phyloP scores from a whole-genome alignment of 2,888 invertebrate genomes.

The Mycalesis mineus region DNA sequence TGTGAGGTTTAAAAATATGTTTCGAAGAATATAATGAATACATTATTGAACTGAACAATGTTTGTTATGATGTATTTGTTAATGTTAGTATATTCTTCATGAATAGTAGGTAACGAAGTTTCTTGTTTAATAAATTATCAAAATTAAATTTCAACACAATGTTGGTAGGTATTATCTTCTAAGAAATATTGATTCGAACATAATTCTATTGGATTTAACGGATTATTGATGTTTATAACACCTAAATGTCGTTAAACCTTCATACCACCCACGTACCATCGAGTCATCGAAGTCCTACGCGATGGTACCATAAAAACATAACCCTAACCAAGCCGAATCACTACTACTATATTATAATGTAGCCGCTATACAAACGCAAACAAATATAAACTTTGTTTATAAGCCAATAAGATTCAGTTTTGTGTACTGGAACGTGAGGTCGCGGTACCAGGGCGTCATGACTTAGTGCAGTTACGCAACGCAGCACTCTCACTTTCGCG shows the following conservation, averaged over 20 bases:
- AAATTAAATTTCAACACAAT: background rate
- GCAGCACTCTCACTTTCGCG: slow-evolving; percentile 73
- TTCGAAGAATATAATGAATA: too few species aligned
- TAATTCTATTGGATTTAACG: slow-evolving; percentile 9
- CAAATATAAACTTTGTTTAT: slow-evolving; percentile 2
- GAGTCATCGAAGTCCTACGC: slow-evolving; percentile 32
- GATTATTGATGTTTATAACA: slow-evolving; percentile 12
- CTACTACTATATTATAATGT: background rate
- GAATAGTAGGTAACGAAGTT: too few species aligned
- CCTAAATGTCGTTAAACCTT: slow-evolving; percentile 24
- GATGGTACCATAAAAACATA: slow-evolving; percentile 27
- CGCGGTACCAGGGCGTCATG: slow-evolving; percentile 16
- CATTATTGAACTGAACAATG: too few species aligned
- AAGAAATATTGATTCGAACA: slow-evolving; percentile 2
- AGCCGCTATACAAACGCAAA: background rate
- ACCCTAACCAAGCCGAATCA: slow-evolving; percentile 26
- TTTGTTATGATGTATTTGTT: too few species aligned
- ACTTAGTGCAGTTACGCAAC: slow-evolving; percentile 57
- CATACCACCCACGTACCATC: slow-evolving; percentile 21
- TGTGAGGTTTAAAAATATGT: too few species aligned
- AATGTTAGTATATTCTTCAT: too few species aligned
- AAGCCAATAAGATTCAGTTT: background rate
- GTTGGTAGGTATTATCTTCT: background rate
- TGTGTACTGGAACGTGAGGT: background rate
- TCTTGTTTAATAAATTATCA: background rate